Evolutionary conservation across 2,888 invertebrate genomes (phyloP).

Genomic region (Tetramorium bicarinatum): DNA sequence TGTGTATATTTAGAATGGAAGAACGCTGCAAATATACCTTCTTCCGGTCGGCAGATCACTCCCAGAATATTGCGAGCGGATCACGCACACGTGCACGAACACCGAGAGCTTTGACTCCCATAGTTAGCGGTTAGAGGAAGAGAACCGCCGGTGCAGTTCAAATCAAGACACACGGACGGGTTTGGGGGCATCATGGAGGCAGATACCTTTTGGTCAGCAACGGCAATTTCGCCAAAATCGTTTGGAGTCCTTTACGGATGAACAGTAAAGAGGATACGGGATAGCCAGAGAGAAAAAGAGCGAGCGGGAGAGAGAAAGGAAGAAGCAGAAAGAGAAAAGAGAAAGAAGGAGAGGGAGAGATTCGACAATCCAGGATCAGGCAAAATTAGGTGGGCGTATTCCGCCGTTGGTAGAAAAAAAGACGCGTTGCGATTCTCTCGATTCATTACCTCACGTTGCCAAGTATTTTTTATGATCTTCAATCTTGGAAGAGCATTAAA

Average conservation of each 20-base stretch:
- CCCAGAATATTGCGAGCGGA: background rate
- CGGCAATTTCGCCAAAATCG: slow-evolving; percentile 69
- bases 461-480: slow-evolving; percentile 69
- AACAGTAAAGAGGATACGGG: slow-evolving; percentile 39
- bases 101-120: background rate
- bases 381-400: slow-evolving; percentile 74
- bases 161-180: slow-evolving; percentile 46
- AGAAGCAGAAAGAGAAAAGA: slow-evolving; percentile 2
- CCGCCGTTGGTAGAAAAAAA: slow-evolving; percentile 50
- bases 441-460: slow-evolving; percentile 69
- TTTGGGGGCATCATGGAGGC: slow-evolving; percentile 47
- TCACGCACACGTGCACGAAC: background rate
- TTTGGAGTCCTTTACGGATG: slow-evolving; percentile 60
- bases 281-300: slow-evolving; percentile 39
- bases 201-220: slow-evolving; percentile 75
- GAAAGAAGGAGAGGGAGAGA: slow-evolving; percentile 41
- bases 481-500: slow-evolving; percentile 55
- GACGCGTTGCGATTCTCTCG: slow-evolving; percentile 56
- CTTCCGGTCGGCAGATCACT: slow-evolving; percentile 1
- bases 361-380: slow-evolving; percentile 66
- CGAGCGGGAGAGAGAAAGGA: slow-evolving; percentile 8
- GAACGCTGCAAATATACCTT: background rate
- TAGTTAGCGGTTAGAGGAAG: slow-evolving; percentile 61
- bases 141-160: slow-evolving; percentile 52
- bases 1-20: slow-evolving; percentile 1